Percentiles rank a stretch among this genome's conserved stretches.
phyloP scores from a whole-genome alignment of 1,140 invertebrate genomes.

The Camponotus floridanus region DNA sequence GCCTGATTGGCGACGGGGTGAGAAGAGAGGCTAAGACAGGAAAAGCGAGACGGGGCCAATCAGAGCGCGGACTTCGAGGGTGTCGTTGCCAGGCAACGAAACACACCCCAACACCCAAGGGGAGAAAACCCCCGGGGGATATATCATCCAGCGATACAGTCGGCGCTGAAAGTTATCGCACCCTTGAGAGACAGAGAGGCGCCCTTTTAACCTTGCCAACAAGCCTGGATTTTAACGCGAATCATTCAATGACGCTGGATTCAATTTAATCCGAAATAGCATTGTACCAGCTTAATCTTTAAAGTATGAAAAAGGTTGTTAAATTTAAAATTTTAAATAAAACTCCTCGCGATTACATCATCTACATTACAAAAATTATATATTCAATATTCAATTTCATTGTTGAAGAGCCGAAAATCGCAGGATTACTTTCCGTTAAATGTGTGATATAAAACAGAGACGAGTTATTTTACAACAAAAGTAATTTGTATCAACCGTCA shows the following conservation, averaged over 20 bases:
- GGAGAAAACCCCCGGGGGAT: constrained; percentile 80
- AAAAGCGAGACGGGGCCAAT: constrained; percentile 77
- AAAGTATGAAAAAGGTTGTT: not conserved
- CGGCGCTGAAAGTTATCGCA: constrained; percentile 82
- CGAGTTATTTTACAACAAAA: no score
- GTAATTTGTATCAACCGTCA: not conserved
- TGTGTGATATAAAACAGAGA: not conserved
- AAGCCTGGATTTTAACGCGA: constrained; percentile 38
- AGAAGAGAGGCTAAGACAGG: constrained; percentile 76
- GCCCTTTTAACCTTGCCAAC: constrained; percentile 69
- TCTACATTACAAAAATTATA: not conserved
- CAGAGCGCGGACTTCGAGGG: constrained; percentile 82
- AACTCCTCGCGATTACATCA: not conserved
- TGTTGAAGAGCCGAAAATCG: not conserved
- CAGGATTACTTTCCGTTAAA: not conserved
- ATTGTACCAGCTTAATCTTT: not conserved
- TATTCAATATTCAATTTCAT: not conserved
- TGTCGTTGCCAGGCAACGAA: constrained; percentile 86
- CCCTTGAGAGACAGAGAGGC: constrained; percentile 66
- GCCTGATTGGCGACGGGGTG: constrained; percentile 72
- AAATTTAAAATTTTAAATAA: not conserved
- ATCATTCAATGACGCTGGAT: not conserved
- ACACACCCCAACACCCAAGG: constrained; percentile 76
- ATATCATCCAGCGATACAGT: constrained; percentile 82
- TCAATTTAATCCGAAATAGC: not conserved